Percentiles rank a stretch among this genome's conserved stretches.
Evolutionary conservation across 2,113 vertebrate genomes (phyloP).

Genomic region (Chaetorhynchus papuensis): DNA sequence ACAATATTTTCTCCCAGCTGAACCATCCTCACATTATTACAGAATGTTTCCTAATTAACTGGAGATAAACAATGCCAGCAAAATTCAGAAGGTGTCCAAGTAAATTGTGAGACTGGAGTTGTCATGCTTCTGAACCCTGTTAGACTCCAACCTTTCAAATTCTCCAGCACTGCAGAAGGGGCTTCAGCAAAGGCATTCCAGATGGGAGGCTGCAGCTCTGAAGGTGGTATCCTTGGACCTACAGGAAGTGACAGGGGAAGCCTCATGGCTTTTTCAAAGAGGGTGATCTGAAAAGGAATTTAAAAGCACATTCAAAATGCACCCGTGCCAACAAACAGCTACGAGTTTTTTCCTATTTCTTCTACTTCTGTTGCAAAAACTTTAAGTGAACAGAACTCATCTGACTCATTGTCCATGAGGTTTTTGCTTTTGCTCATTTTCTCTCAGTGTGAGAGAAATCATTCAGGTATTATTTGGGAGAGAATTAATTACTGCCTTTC

Average conservation of each 20-base stretch:
- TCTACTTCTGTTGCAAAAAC: neutral
- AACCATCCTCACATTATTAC: neutral
- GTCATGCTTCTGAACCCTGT: neutral
- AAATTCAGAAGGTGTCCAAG: neutral
- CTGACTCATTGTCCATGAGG: neutral
- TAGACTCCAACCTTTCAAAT: constrained; percentile 50
- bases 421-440: neutral
- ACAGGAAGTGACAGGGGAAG: constrained; percentile 74
- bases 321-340: neutral
- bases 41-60: neutral
- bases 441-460: neutral
- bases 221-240: neutral
- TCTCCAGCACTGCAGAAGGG: constrained; percentile 4
- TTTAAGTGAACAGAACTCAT: neutral
- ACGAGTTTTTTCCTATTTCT: neutral
- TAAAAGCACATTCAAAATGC: constrained; percentile 5
- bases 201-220: constrained; percentile 41
- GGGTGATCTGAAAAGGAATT: constrained; percentile 63
- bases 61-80: neutral
- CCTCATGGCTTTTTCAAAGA: constrained; percentile 63
- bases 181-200: constrained; percentile 62
- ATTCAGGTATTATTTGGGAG: neutral
- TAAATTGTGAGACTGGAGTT: neutral
- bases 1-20: neutral
- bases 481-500: neutral